These are phyloP conservation scores for Antheraea mylitta DNA, from an alignment of 1,140 invertebrate genomes.

Conservation along the genomic window DNA sequence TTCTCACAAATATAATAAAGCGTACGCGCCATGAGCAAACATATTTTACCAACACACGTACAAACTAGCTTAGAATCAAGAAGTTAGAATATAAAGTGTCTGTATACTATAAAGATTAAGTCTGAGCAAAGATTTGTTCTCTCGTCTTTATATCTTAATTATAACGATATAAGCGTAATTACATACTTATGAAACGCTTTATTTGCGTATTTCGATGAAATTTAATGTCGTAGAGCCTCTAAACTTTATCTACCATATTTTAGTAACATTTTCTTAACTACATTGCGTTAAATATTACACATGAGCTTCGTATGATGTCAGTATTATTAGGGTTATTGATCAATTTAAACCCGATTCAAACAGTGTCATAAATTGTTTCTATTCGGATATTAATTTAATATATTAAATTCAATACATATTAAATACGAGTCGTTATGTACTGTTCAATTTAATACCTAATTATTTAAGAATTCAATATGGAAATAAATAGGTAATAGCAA, in stretches of 20 bases:
- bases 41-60: not conserved
- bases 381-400: no score
- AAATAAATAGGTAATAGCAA: no score
- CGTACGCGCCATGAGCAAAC: not conserved
- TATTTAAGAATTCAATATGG: no score
- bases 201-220: not conserved
- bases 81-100: conserved; percentile 17
- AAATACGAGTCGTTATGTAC: no score
- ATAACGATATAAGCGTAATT: not conserved
- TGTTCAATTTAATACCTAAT: no score
- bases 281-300: no score
- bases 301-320: no score
- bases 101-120: conserved; percentile 12
- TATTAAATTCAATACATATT: no score
- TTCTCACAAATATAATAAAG: not conserved
- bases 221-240: not conserved
- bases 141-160: conserved; percentile 12
- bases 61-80: conserved; percentile 15
- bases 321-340: no score
- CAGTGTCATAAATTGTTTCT: no score
- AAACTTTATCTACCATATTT: not conserved
- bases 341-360: no score
- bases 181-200: not conserved
- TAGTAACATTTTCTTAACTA: not conserved
- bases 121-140: conserved; percentile 28